A percentile compares a stretch with the other conserved stretches of the same genome.
These are phyloP conservation scores for Carposina sasakii DNA, from an alignment of 1,140 invertebrate species.

Conservation along the genomic window DNA sequence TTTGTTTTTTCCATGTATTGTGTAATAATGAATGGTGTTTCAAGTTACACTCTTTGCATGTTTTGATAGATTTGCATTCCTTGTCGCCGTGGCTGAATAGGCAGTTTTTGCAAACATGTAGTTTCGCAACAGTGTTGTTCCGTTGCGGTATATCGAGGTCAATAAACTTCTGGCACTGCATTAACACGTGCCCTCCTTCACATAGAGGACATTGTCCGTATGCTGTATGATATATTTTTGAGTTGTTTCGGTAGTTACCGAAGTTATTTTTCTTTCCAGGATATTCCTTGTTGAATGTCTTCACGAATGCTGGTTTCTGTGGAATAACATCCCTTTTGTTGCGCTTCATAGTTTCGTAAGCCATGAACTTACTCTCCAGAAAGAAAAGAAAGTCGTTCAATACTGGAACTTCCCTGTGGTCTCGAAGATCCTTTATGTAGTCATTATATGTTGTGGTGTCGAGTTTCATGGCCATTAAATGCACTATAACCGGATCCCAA, in stretches of 20 bases:
- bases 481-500: conserved; percentile 23
- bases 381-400: neutral
- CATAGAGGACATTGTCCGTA: neutral
- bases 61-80: conserved; percentile 20
- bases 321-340: neutral
- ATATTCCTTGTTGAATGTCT: conserved; percentile 2
- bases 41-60: conserved; percentile 20
- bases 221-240: too few species aligned
- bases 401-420: neutral
- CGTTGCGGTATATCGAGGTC: conserved; percentile 7
- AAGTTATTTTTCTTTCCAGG: neutral
- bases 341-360: conserved; percentile 5
- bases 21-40: conserved; percentile 24
- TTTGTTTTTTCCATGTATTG: conserved; percentile 1
- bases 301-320: neutral
- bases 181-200: neutral
- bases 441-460: neutral
- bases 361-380: conserved; percentile 2
- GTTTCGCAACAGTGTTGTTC: conserved; percentile 19
- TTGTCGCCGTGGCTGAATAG: conserved; percentile 20
- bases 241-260: too few species aligned
- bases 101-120: conserved; percentile 27
- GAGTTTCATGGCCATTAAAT: conserved; percentile 18
- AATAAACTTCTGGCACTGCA: conserved; percentile 6
- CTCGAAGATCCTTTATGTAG: neutral